A percentile compares a stretch with the other conserved stretches of the same genome.
Conservation (phyloP, 2,888 invertebrate genomes). For the Heliconius ethilla region DNA sequence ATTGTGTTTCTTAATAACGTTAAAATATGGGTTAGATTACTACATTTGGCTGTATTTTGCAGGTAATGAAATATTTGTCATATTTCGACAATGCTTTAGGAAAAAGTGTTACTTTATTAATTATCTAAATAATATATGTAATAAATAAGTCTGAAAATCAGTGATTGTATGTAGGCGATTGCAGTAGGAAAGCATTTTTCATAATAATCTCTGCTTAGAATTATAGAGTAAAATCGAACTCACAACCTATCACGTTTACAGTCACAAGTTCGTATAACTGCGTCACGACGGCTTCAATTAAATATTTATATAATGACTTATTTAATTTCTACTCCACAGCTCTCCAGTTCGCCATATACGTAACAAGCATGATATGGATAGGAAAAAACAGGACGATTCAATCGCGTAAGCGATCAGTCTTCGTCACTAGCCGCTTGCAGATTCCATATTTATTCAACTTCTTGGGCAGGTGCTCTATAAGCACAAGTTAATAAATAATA, state of each 20-base stretch:
- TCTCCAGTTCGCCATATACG: constrained; percentile 48
- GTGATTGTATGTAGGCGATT: no score
- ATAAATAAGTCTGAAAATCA: background rate
- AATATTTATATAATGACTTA: background rate
- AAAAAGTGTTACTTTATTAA: background rate
- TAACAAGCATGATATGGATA: constrained; percentile 58
- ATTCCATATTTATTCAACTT: constrained; percentile 40
- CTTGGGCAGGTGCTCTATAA: constrained; percentile 37
- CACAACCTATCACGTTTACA: no score
- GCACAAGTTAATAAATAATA: constrained; percentile 4
- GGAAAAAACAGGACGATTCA: constrained; percentile 72
- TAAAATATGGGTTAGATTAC: background rate
- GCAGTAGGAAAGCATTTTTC: no score
- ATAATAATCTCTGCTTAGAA: no score
- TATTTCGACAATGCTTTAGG: no score
- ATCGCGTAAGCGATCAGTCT: constrained; percentile 69
- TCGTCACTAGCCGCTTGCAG: constrained; percentile 54
- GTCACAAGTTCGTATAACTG: no score
- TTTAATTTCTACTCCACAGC: constrained; percentile 48
- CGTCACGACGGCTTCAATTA: no score
- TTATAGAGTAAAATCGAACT: no score
- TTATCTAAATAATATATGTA: background rate
- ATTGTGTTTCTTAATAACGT: background rate
- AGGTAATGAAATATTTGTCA: background rate
- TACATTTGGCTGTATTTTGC: background rate